Conservation (phyloP, 2,888 invertebrate species). For the Rhopalosiphum nymphaeae region DNA sequence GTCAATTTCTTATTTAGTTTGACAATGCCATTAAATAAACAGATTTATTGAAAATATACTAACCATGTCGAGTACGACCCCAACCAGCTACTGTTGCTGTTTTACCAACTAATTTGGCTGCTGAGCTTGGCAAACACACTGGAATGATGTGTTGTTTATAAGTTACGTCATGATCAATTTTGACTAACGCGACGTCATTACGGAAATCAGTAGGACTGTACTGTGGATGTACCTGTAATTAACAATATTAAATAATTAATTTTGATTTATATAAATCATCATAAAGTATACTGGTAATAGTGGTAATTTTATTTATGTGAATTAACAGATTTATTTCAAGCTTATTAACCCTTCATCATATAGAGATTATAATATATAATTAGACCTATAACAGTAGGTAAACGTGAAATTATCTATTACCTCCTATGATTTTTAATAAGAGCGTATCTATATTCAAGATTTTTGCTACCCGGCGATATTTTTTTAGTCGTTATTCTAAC, state of each 20-base stretch:
- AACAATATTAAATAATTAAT: neutral
- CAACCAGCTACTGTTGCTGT: slow-evolving; percentile 94
- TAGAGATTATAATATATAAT: neutral
- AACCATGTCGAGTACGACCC: slow-evolving; percentile 91
- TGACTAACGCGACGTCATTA: slow-evolving; percentile 88
- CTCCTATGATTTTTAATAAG: too few relatives aligned
- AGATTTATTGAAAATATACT: slow-evolving; percentile 71
- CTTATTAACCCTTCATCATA: neutral
- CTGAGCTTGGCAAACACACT: slow-evolving; percentile 86
- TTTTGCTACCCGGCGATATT: too few relatives aligned
- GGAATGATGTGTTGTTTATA: slow-evolving; percentile 94
- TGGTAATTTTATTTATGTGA: neutral
- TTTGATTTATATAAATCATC: neutral
- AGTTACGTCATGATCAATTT: slow-evolving; percentile 83
- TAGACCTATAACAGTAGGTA: neutral
- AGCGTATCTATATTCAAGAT: too few relatives aligned
- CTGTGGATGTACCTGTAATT: slow-evolving; percentile 79
- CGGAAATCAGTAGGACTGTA: slow-evolving; percentile 93
- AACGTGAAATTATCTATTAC: too few relatives aligned
- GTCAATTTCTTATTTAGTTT: neutral
- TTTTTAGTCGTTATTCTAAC: too few relatives aligned
- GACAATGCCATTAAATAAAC: neutral
- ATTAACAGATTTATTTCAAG: neutral
- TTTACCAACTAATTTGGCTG: slow-evolving; percentile 84
- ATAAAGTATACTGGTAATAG: neutral